A percentile compares a stretch with the other conserved stretches of the same genome.
phyloP scores from a whole-genome alignment of 2,888 invertebrate genomes.

The Sesia bembeciformis region DNA sequence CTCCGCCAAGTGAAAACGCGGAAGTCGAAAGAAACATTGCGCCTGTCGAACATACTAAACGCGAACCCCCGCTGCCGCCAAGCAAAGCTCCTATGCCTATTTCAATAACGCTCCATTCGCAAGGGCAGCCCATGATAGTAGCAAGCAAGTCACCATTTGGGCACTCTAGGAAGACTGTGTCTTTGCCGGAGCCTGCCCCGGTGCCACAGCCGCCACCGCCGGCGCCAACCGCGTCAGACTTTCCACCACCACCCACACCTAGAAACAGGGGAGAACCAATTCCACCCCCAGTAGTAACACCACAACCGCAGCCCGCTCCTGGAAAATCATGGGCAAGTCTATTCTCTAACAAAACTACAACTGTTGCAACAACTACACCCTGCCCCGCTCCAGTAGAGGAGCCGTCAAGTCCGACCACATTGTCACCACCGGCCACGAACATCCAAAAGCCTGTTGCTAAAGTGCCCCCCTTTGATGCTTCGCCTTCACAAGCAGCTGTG shows the following conservation, averaged over 20 bases:
- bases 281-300: constrained; percentile 38
- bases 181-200: constrained; percentile 42
- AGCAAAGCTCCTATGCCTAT: constrained; percentile 67
- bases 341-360: constrained; percentile 61
- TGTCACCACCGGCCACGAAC: constrained; percentile 32
- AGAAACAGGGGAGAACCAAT: constrained; percentile 48
- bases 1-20: constrained; percentile 45
- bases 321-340: constrained; percentile 81
- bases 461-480: constrained; percentile 75
- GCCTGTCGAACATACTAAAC: constrained; percentile 39
- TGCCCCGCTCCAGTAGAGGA: constrained; percentile 35
- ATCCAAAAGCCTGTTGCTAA: constrained; percentile 75
- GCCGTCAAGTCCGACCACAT: constrained; percentile 39
- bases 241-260: constrained; percentile 65
- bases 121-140: constrained; percentile 63
- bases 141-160: constrained; percentile 63
- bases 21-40: constrained; percentile 32
- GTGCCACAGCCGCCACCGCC: constrained; percentile 58
- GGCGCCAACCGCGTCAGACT: constrained; percentile 66
- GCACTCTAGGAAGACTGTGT: constrained; percentile 48
- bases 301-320: constrained; percentile 54
- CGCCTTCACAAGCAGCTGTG: constrained; percentile 40
- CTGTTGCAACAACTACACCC: constrained; percentile 17
- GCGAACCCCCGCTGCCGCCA: constrained; percentile 52
- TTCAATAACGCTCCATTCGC: constrained; percentile 61